A percentile compares a stretch with the other conserved stretches of the same genome.
These are phyloP conservation scores for Thalassaphorura encarpata DNA, from an alignment of 1,140 invertebrate genomes.

Conservation along the genomic window DNA sequence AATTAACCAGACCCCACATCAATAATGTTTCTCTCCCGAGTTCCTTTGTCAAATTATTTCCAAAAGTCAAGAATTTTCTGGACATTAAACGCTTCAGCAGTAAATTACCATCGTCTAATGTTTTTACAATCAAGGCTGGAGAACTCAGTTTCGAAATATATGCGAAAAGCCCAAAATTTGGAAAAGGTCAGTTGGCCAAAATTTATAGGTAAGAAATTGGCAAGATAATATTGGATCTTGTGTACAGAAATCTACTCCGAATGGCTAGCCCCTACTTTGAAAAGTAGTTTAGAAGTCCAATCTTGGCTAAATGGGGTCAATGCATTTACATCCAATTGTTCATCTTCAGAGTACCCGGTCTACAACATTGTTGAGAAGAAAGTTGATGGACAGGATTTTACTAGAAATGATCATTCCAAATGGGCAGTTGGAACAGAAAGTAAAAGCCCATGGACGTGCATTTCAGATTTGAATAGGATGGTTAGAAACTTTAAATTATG, in stretches of 20 bases:
- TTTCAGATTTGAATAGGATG: constrained; percentile 86
- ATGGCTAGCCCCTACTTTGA: constrained; percentile 59
- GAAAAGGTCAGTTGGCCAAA: not conserved
- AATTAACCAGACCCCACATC: not conserved
- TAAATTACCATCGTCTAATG: not conserved
- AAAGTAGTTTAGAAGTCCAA: constrained; percentile 62
- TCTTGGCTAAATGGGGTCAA: constrained; percentile 75
- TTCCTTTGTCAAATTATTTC: not conserved
- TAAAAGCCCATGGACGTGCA: constrained; percentile 58
- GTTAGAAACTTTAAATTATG: too few relatives aligned
- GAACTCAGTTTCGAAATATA: not conserved
- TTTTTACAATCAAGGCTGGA: not conserved
- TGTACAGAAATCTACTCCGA: constrained; percentile 66
- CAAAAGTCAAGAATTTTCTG: not conserved
- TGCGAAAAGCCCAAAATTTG: not conserved
- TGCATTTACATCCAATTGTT: constrained; percentile 57
- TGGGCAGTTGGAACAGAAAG: constrained; percentile 60
- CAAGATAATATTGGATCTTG: not conserved
- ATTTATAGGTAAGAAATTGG: not conserved
- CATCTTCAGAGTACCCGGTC: not conserved
- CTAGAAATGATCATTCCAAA: constrained; percentile 77
- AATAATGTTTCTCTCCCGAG: not conserved
- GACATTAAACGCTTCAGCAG: not conserved
- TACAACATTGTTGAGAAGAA: constrained; percentile 2
- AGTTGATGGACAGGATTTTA: constrained; percentile 45